Evolutionary conservation across 2,797 vertebrate genomes (phyloP), one percentile per base, ranked within the genome.

Genomic region (Peromyscus nudipes): DNA sequence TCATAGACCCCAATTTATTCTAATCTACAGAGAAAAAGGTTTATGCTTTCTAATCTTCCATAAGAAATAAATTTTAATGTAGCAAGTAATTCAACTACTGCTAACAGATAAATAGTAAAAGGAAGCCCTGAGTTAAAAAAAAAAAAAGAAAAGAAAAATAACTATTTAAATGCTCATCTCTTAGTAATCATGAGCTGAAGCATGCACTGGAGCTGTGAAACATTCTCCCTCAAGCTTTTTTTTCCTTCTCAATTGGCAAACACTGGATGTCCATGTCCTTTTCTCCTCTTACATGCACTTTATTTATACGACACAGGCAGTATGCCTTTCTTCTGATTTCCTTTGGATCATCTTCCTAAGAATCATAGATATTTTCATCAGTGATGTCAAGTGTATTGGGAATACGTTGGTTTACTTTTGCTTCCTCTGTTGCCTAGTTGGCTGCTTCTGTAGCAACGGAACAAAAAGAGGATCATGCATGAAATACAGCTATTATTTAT

Each of bases 401-500:
- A 97, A 97, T 97, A 92, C 92, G 91, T 95, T 92, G 96, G 97
- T 97, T 98, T 98, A 96, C 97, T 97, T 96, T 96, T 89, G 60
- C 97, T 96, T 97, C 86, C 94, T 96, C 97, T 97, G 95, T 96
- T 98, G 97, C 96, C 90, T 98, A 93, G 67, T 84, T 97, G 98
- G 96, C 97, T 97, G 96, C 96, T 93, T 97, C 93, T 98, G 92
- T 65, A 95, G 97, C 95, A 94, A 96, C 93, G 96, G 97, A 97
- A 98, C 96, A 97, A 98, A 97, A 97, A 96, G 76, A 96, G 67
- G 97, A 98, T 97, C 96, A 95, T 96, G 97, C 97, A 97, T 97
- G 97, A 98, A 98, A 98, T 94, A 96, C 94, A 97, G 96, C 97
- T 97, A 97, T 98, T 97, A 97, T 98, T 98, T 97, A 97, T 98